These are phyloP conservation scores for Phrynocephalus forsythii DNA, from an alignment of 2,797 vertebrate species.

Conservation along the genomic window DNA sequence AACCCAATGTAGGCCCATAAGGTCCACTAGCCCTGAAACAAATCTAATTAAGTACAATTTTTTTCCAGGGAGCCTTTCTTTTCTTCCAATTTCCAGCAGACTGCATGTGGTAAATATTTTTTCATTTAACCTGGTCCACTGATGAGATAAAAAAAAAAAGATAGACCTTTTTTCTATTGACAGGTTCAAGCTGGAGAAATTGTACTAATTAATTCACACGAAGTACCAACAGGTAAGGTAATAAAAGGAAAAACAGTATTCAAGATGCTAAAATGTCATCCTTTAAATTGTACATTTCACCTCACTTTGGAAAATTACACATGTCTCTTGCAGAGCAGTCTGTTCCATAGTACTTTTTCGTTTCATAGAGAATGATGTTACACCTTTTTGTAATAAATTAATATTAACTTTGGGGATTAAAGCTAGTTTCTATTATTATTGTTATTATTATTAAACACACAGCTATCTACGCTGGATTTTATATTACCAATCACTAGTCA, in stretches of 20 bases:
- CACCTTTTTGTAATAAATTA: constrained; percentile 40
- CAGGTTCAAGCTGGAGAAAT: constrained; percentile 54
- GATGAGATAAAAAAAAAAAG: not conserved
- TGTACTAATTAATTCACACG: constrained; percentile 58
- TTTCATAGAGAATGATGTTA: constrained; percentile 58
- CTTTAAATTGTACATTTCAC: constrained; percentile 69
- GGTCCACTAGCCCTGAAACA: too few species aligned
- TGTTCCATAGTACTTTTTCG: constrained; percentile 47
- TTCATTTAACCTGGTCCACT: constrained; percentile 35
- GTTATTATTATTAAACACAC: too few species aligned
- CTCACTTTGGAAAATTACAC: constrained; percentile 57
- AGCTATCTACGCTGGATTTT: too few species aligned
- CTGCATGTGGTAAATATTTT: not conserved
- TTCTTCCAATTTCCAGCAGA: not conserved
- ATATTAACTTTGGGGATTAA: constrained; percentile 48
- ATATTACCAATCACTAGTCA: too few species aligned
- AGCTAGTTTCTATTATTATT: constrained; percentile 42
- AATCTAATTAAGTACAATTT: not conserved
- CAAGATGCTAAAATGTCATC: constrained; percentile 65
- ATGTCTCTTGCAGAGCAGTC: constrained; percentile 44
- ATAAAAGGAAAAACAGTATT: constrained; percentile 58
- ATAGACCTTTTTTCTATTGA: constrained; percentile 28
- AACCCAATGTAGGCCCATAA: not conserved
- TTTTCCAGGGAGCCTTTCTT: not conserved
- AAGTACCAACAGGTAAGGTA: constrained; percentile 62